Conservation (phyloP, 2,888 invertebrate genomes). For the Andrena praecox region DNA sequence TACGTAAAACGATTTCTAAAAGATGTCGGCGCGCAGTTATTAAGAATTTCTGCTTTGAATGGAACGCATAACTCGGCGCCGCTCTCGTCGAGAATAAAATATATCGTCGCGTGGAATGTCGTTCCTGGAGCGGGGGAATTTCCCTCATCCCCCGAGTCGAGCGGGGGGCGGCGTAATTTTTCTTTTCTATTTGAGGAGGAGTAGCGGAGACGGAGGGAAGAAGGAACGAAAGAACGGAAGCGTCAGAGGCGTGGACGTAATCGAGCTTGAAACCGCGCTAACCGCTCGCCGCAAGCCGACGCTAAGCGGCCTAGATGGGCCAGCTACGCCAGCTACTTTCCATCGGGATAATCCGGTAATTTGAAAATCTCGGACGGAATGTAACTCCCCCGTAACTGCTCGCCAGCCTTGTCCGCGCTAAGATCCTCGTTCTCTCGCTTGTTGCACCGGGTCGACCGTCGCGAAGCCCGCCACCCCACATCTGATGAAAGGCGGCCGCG, state of each 20-base stretch:
- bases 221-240: slow-evolving; percentile 32
- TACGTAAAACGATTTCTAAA: slow-evolving; percentile 4
- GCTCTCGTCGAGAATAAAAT: slow-evolving; percentile 23
- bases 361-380: slow-evolving; percentile 78
- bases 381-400: slow-evolving; percentile 66
- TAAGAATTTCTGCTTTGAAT: slow-evolving; percentile 16
- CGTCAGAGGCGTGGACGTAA: slow-evolving; percentile 62
- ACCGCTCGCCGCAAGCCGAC: slow-evolving; percentile 71
- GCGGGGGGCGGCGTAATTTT: slow-evolving; percentile 56
- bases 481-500: background rate
- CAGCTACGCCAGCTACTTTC: slow-evolving; percentile 77
- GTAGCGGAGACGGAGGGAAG: background rate
- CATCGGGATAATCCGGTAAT: slow-evolving; percentile 78
- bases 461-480: background rate
- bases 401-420: slow-evolving; percentile 45
- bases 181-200: slow-evolving; percentile 35
- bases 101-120: slow-evolving; percentile 11
- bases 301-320: slow-evolving; percentile 76
- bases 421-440: slow-evolving; percentile 38
- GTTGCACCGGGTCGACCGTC: slow-evolving; percentile 26
- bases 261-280: slow-evolving; percentile 76
- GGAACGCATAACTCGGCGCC: background rate
- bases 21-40: background rate
- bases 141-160: slow-evolving; percentile 49
- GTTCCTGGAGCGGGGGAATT: slow-evolving; percentile 19